Base-by-base conservation (phyloP, 2,888 invertebrate genomes). In the Colostygia pectinataria region DNA sequence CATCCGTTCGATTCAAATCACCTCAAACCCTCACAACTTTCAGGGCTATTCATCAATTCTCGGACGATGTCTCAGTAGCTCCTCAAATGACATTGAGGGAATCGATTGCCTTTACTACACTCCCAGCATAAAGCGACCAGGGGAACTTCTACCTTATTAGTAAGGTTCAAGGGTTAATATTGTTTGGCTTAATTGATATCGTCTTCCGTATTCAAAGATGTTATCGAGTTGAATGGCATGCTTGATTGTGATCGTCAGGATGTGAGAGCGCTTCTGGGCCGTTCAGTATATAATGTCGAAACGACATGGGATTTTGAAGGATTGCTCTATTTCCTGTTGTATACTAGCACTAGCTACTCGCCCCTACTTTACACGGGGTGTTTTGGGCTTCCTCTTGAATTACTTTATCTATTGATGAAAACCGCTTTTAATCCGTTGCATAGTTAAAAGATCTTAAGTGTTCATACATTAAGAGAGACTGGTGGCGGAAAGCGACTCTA, bases 121-220 rank as follows among this genome's bases (percentile, higher is more conserved):
- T 15, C 2, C 27, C 13, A 28, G 13, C 49, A 24, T 24, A 34
- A 52, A 49, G 14, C 18, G n/a, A 20, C 6, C 34, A 47, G 12
- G 5, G 38, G 12, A 44, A 29, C 24, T 13, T 37, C 9, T 2
- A 15, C 29, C 47, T 48, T 48, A 41, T 5, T 9, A 25, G 7
- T 13, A n/a, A 4, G 6, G 36, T 9, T 31, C 12, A 41, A 31
- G 41, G 7, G 9, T 7, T 41, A 34, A 14, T 23, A 24, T 48
- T 25, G 14, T 8, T 1, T 40, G 39, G 5, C 20, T 4, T 36
- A 27, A 36, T 31, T 29, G 25, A 25, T 18, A 8, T 15, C 18
- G 18, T n/a, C 14, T 31, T 31, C 37, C 9, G 38, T 41, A 47
- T 40, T 47, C 40, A 36, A 25, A 48, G 47, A 48, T 48, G 41